phyloP scores from a whole-genome alignment of 2,113 vertebrate species.

The Macrotus californicus region DNA sequence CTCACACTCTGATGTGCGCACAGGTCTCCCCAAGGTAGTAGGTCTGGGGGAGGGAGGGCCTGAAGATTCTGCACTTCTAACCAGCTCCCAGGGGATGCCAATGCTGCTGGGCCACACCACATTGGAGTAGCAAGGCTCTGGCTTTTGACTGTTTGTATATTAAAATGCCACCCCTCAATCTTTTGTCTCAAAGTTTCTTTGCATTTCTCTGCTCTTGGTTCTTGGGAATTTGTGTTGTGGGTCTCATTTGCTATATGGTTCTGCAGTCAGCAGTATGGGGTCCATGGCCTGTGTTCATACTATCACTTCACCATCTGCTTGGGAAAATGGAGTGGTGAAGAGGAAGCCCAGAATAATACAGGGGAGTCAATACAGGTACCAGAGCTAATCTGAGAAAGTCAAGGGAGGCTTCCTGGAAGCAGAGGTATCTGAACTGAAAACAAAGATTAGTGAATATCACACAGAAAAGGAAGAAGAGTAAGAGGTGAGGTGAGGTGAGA shows the following conservation, averaged over 20 bases:
- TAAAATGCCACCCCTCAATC: slow-evolving; percentile 50
- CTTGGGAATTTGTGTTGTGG: background rate
- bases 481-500: background rate
- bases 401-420: background rate
- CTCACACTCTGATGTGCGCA: background rate
- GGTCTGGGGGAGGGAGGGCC: background rate
- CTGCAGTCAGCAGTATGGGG: background rate
- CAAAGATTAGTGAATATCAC: background rate
- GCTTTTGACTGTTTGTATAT: slow-evolving; percentile 12
- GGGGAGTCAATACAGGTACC: background rate
- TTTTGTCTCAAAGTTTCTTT: background rate
- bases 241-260: background rate
- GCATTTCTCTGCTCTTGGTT: background rate
- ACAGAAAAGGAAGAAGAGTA: background rate
- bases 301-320: background rate
- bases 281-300: background rate
- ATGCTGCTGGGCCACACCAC: background rate
- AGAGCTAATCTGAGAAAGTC: background rate
- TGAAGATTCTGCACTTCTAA: background rate
- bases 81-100: background rate
- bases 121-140: background rate
- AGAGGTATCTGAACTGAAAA: background rate
- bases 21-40: background rate
- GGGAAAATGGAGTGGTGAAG: background rate
- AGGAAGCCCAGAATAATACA: background rate